A percentile compares a stretch with the other conserved stretches of the same genome.
Conservation (phyloP, 1,140 invertebrate genomes). For the Bicyclus anynana region DNA sequence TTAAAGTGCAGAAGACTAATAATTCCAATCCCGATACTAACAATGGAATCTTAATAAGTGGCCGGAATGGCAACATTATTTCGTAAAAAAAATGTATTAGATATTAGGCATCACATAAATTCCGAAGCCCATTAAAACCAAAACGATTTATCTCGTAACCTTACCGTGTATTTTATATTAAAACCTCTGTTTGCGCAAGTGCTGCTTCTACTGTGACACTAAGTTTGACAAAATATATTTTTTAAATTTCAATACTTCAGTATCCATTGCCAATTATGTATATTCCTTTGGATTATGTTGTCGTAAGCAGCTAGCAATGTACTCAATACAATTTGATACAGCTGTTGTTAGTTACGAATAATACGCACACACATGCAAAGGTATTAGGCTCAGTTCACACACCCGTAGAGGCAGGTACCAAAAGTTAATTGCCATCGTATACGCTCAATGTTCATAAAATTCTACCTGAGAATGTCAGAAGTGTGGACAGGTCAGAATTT, state of each 20-base stretch:
- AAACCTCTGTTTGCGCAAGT: conserved; percentile 59
- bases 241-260: background rate
- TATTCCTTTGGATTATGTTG: background rate
- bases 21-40: too few relatives aligned
- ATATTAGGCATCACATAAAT: conserved; percentile 53
- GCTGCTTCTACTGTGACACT: conserved; percentile 14
- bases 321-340: background rate
- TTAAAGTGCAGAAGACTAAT: conserved; percentile 16
- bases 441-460: conserved; percentile 61
- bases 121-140: conserved; percentile 60
- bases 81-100: conserved; percentile 46
- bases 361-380: conserved; percentile 16
- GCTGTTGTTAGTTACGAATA: conserved; percentile 1
- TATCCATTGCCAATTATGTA: conserved; percentile 18
- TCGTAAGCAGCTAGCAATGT: conserved; percentile 16
- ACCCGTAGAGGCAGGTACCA: conserved; percentile 33
- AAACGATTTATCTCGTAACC: conserved; percentile 61
- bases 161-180: conserved; percentile 33
- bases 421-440: conserved; percentile 70
- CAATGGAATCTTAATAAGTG: conserved; percentile 24
- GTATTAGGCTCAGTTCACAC: conserved; percentile 31
- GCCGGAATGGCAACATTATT: conserved; percentile 21
- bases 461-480: conserved; percentile 55
- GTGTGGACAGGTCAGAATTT: conserved; percentile 37
- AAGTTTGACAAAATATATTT: background rate